Evolutionary conservation across 2,113 vertebrate species (phyloP), one percentile per base, ranked within the genome.

Genomic region (Spheniscus mendiculus): DNA sequence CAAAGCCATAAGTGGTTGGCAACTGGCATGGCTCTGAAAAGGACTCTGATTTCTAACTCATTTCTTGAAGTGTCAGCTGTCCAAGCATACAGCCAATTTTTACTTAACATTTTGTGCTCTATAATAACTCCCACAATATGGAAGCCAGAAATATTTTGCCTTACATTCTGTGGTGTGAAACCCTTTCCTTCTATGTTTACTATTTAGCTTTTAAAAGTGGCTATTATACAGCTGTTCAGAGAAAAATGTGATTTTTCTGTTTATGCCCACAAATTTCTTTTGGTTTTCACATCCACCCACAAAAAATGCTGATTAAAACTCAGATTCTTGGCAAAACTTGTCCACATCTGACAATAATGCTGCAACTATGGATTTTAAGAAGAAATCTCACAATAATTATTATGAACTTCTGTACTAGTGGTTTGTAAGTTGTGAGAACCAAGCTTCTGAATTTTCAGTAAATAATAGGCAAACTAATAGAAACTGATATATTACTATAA

Each of bases 121-220:
- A 65, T 96, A 96, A 97, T 67, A 89, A 94, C 97, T 87, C 97
- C 96, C 66, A 97, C 96, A 92, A 87, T 81, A 97, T 91, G 85
- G 89, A 97, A 92, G 94, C 93, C 95, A 96, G 96, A 97, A 97
- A 97, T 97, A 96, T 94, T 97, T 95, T 96, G 83, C 70, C 88
- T 84, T 93, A 71, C 45, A 90, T 95, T 95, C 58, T 62, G 76
- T 40, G 26, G 42, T 61, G 26, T 78, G 82, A 96, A 95, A 93
- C 25, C 15, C 21, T 84, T 93, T 91, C 59, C 58, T 94, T 96
- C 84, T 92, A 61, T 96, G 73, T 96, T 96, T 96, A 96, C 79
- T 87, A 47, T 77, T 96, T 87, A 87, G 92, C 66, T 92, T 92
- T 94, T 78, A 83, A 89, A 96, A 93, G 92, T 78, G 56, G 62